Percentiles rank a stretch among this genome's conserved stretches.
Conservation (phyloP, 1,140 invertebrate species). For the Colletes latitarsis region DNA sequence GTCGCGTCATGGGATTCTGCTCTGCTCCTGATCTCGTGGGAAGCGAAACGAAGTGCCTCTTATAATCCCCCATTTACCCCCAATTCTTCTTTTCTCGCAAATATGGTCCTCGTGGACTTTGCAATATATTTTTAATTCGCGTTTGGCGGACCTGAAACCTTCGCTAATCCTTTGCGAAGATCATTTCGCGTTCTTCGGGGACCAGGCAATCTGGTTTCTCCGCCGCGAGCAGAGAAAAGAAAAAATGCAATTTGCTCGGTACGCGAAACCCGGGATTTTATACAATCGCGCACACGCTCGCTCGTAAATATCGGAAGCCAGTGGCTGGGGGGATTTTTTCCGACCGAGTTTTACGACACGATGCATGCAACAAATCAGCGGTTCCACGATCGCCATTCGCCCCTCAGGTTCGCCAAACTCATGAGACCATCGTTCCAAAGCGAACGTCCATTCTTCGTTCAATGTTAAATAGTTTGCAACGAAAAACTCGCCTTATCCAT, state of each 20-base stretch:
- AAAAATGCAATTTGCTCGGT: slow-evolving; percentile 29
- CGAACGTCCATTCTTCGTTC: neutral
- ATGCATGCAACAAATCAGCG: slow-evolving; percentile 36
- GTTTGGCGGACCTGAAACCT: too few relatives aligned
- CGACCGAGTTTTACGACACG: slow-evolving; percentile 27
- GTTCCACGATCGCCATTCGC: slow-evolving; percentile 9
- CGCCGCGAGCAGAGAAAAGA: neutral
- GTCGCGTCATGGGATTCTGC: slow-evolving; percentile 32
- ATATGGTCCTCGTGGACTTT: too few relatives aligned
- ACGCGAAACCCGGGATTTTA: slow-evolving; percentile 34
- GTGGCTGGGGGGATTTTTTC: slow-evolving; percentile 18
- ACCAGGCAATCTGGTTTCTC: neutral
- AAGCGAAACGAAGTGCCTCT: neutral
- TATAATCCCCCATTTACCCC: too few relatives aligned
- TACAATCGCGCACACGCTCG: slow-evolving; percentile 33
- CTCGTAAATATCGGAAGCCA: slow-evolving; percentile 40
- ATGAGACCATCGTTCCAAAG: too few relatives aligned
- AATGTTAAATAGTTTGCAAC: too few relatives aligned
- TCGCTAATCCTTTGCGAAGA: too few relatives aligned
- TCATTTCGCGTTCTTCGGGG: neutral
- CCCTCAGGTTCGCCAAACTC: neutral
- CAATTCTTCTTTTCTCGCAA: too few relatives aligned
- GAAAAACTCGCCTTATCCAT: too few relatives aligned
- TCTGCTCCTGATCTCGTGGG: neutral
- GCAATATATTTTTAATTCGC: too few relatives aligned